Conservation (phyloP, 2,888 invertebrate species). For the Thera obeliscata region DNA sequence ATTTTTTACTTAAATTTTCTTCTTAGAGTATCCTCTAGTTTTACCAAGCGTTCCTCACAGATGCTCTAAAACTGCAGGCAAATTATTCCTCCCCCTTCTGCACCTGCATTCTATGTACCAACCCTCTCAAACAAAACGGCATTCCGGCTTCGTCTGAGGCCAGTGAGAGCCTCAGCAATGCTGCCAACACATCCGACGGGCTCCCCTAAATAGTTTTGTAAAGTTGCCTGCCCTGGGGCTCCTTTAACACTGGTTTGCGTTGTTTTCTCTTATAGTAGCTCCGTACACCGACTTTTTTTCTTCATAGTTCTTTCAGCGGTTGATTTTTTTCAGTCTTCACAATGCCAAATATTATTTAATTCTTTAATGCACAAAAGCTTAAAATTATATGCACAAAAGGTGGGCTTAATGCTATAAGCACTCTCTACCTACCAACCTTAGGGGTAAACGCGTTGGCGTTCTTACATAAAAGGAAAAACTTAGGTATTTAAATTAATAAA, state of each 20-base stretch:
- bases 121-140: constrained; percentile 59
- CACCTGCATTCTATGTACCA: constrained; percentile 24
- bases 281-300: not conserved
- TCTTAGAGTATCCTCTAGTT: too few relatives aligned
- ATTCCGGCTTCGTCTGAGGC: constrained; percentile 60
- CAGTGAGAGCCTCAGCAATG: constrained; percentile 49
- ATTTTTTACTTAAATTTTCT: too few relatives aligned
- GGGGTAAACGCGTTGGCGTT: too few relatives aligned
- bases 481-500: too few relatives aligned
- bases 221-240: constrained; percentile 21
- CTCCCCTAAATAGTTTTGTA: constrained; percentile 29
- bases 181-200: constrained; percentile 35
- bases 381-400: too few relatives aligned
- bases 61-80: constrained; percentile 3
- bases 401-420: too few relatives aligned
- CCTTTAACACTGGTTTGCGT: not conserved
- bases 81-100: not conserved
- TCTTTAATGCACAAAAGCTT: too few relatives aligned
- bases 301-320: not conserved
- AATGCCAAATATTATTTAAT: too few relatives aligned
- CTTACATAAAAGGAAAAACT: too few relatives aligned
- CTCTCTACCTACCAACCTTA: too few relatives aligned
- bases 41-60: not conserved
- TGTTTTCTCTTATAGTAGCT: not conserved
- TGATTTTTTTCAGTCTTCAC: too few relatives aligned